Conservation (phyloP, 1,140 invertebrate genomes). For the Berghia stephanieae region DNA sequence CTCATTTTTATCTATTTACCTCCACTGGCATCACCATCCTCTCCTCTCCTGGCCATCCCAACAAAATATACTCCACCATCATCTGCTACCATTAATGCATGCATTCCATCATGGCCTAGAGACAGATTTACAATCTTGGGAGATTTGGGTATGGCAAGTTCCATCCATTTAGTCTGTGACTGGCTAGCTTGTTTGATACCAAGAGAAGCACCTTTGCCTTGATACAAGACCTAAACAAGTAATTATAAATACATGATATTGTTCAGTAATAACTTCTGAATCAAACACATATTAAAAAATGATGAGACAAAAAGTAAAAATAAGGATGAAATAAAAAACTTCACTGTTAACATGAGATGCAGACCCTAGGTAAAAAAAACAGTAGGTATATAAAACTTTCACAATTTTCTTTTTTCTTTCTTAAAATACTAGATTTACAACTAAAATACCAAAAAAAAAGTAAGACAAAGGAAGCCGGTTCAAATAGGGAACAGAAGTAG, state of each 20-base stretch:
- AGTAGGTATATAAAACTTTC: neutral
- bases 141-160: conserved; percentile 79
- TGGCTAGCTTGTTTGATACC: conserved; percentile 76
- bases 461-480: too few species aligned
- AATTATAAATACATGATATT: neutral
- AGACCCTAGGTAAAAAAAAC: neutral
- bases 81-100: conserved; percentile 87
- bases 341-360: neutral
- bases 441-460: too few species aligned
- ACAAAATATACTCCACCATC: conserved; percentile 89
- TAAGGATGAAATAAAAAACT: neutral
- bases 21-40: conserved; percentile 82
- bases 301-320: neutral
- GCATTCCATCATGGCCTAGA: conserved; percentile 91
- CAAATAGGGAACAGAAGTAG: too few species aligned
- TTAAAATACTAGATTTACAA: too few species aligned
- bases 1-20: conserved; percentile 48
- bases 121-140: conserved; percentile 81
- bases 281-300: too few species aligned
- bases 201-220: conserved; percentile 79
- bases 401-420: too few species aligned
- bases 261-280: neutral
- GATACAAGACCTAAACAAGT: conserved; percentile 75
- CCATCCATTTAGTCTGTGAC: conserved; percentile 77
- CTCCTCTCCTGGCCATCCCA: conserved; percentile 88